Base-by-base conservation (phyloP, 1,140 invertebrate genomes). In the Drosophila persimilis region DNA sequence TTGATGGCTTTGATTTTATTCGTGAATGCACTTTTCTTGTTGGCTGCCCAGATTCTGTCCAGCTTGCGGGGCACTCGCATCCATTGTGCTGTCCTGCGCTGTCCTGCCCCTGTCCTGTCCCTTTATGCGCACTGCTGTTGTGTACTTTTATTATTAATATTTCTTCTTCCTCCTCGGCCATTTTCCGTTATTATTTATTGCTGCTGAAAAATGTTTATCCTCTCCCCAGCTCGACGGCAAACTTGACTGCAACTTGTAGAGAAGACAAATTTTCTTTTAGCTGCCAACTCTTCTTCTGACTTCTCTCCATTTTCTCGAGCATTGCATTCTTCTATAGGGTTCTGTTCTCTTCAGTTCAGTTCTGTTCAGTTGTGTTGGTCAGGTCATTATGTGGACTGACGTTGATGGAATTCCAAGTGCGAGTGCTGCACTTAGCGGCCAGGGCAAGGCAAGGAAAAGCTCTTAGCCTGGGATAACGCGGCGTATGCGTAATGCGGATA, bases 1-100 rank as follows among this genome's bases (percentile, higher is more conserved):
- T 84, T 88, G 83, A 88, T 88, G 83, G 83, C 78, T 88, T 88
- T 88, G 83, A 88, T 88, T 88, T 88, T 88, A 88, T 88, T 88
- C 84, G 83, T 88, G 84, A 79, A 83, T 86, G 83, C 78, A 88
- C 83, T 86, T 88, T 88, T 88, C 78, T 69, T 70, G 83, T 78
- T 86, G 78, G 69, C 64, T 66, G 66, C 72, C 71, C 60, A 74
- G 71, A 74, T 65, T 74, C 70, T 57, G 60, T 63, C 69, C 70
- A 73, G 70, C 69, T 35, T 39, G 29, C 39, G 43, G 54, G 22
- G 11, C 43, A 45, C 44, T 73, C 70, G 60, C 70, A 74, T 74
- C 71, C 71, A 77, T 77, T 77, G 73, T 67, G 56, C 56, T 60
- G 56, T 62, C 54, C 53, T 11, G 31, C 8, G 1, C 35, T 39